Base-by-base conservation (phyloP, 2,888 invertebrate species). In the Pristionchus fissidentatus region DNA sequence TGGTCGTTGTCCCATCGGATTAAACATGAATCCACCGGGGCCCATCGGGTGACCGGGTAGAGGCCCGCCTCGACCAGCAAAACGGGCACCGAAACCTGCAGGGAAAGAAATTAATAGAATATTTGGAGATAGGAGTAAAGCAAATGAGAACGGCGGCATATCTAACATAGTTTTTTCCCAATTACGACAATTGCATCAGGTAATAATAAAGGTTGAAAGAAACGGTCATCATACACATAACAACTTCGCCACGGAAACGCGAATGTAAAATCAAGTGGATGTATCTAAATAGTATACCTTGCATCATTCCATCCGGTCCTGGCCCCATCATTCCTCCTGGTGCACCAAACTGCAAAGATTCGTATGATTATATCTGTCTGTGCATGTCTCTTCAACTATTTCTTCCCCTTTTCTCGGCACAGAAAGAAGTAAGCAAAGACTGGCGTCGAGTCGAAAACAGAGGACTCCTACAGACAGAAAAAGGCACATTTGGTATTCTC, bases 281-380 rank as follows among this genome's bases (percentile, higher is more conserved):
- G 19, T 15, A 49, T 49, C 10, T 49, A 49, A 49, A 15, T 26
- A 26, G 62, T 62, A 13, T 46, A 84, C 88, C 88, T 41, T 87
- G 85, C 87, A 90, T 90, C 88, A 90, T 89, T 35, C 86, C 87
- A 43, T 88, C 89, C 15, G 85, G 86, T 26, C 85, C 89, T 15
- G 85, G 86, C 22, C 85, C 85, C 35, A 87, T 86, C 87, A 88
- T 88, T 35, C 87, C 86, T 86, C 87, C 87, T 41, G 84, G 85
- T 8, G 84, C 84, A 0, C 84, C 85, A 19, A 77, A 77, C 75
- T 77, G 75, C n/a, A 77, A 77, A 46, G 46, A 46, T 22, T 49
- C 22, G 43, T n/a, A n/a, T 70, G 70, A 70, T 70, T 70, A 70
- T n/a, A 26, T 41, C 41, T 70, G 55, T 38, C 41, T 2, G n/a